These are phyloP conservation scores for Carettochelys insculpta DNA, from an alignment of 2,113 vertebrate genomes.

Conservation along the genomic window DNA sequence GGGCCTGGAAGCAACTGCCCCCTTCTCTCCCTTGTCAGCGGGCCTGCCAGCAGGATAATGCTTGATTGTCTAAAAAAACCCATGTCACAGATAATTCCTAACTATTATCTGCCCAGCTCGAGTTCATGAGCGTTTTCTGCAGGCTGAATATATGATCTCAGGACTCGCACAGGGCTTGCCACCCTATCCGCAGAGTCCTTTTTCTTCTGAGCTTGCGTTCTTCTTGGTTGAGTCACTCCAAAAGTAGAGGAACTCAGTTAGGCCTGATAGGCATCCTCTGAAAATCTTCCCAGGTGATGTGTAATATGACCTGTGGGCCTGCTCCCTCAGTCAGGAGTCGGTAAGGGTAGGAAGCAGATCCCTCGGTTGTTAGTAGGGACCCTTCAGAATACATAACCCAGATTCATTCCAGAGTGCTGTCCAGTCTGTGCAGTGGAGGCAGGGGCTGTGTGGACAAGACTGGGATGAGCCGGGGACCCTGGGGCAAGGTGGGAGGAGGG, in stretches of 20 bases:
- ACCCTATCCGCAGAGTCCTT: background rate
- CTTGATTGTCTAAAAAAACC: too few relatives aligned
- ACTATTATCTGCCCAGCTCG: too few relatives aligned
- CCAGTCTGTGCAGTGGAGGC: background rate
- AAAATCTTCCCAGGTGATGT: background rate
- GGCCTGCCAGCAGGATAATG: too few relatives aligned
- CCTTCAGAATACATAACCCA: background rate
- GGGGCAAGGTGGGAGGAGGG: too few relatives aligned
- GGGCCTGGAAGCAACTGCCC: too few relatives aligned
- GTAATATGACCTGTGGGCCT: background rate
- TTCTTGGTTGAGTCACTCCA: background rate
- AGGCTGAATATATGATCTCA: background rate
- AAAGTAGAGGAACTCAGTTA: background rate
- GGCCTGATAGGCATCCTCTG: background rate
- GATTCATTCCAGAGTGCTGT: background rate
- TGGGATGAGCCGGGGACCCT: too few relatives aligned
- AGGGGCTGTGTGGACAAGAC: background rate
- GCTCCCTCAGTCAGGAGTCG: background rate
- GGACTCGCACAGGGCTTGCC: background rate
- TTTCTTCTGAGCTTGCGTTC: background rate
- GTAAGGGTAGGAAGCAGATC: background rate
- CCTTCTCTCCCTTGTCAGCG: too few relatives aligned
- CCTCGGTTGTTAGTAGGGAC: background rate
- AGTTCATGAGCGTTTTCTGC: too few relatives aligned
- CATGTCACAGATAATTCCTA: too few relatives aligned